phyloP scores from a whole-genome alignment of 2,113 vertebrate species.

The Plecturocebus donacophilus region DNA sequence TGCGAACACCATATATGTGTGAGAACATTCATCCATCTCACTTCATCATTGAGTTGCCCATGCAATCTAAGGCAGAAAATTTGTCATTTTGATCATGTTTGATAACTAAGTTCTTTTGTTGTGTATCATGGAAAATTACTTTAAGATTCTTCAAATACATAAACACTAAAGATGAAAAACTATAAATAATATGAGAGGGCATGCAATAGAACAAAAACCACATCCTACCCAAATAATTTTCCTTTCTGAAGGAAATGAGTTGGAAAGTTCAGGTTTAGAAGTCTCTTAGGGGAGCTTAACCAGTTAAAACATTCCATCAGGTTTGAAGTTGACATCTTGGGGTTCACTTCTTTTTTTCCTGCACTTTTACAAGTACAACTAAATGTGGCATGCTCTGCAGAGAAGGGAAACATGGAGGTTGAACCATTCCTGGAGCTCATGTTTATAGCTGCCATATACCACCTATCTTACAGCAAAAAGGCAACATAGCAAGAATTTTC shows the following conservation, averaged over 20 bases:
- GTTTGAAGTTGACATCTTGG: background rate
- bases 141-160: background rate
- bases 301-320: background rate
- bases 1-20: rapidly evolving
- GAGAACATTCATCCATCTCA: background rate
- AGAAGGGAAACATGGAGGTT: background rate
- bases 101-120: constrained; percentile 19
- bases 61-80: background rate
- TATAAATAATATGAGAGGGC: background rate
- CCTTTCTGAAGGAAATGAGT: background rate
- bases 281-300: background rate
- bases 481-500: background rate
- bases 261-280: background rate
- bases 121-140: background rate
- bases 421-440: background rate
- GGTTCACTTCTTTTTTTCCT: background rate
- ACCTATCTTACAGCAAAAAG: background rate
- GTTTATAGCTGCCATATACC: background rate
- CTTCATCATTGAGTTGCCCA: background rate
- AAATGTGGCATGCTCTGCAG: background rate
- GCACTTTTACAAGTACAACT: background rate
- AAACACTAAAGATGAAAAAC: background rate
- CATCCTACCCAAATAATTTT: background rate
- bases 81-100: background rate
- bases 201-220: background rate